Evolutionary conservation across 1,140 invertebrate genomes (phyloP).

Genomic region (Saxidomus purpurata): DNA sequence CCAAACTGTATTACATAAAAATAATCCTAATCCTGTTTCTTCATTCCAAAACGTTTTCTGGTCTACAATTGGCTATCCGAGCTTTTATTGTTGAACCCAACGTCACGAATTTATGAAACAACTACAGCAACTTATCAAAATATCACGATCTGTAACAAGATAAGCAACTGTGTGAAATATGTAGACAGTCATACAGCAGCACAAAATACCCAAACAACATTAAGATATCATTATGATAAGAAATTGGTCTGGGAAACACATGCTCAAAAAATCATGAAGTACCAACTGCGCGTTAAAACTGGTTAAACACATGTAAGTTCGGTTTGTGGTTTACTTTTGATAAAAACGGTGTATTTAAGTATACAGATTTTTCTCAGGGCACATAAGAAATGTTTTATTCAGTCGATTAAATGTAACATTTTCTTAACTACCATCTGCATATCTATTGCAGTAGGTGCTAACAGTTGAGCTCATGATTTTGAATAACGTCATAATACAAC

Average conservation of each 20-base stretch:
- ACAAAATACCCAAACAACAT: neutral
- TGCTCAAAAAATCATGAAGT: slow-evolving; percentile 3
- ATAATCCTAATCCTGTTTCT: no score
- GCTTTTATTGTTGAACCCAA: neutral
- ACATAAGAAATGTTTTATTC: no score
- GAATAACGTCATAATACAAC: no score
- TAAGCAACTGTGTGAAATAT: neutral
- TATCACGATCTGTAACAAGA: slow-evolving; percentile 13
- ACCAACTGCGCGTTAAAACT: neutral
- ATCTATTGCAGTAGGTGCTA: no score
- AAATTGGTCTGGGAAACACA: slow-evolving; percentile 32
- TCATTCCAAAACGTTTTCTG: neutral
- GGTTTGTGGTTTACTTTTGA: no score
- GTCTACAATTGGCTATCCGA: neutral
- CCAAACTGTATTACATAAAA: no score
- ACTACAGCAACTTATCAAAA: neutral
- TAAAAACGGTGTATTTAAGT: no score
- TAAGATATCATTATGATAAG: slow-evolving; percentile 6
- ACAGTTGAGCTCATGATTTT: no score
- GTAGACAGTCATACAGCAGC: neutral
- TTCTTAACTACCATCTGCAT: no score
- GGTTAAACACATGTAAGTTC: no score
- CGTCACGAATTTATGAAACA: neutral
- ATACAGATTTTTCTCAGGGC: no score
- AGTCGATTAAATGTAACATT: no score